These are phyloP conservation scores for Misgurnus anguillicaudatus DNA, from an alignment of 2,113 vertebrate genomes.

Conservation along the genomic window DNA sequence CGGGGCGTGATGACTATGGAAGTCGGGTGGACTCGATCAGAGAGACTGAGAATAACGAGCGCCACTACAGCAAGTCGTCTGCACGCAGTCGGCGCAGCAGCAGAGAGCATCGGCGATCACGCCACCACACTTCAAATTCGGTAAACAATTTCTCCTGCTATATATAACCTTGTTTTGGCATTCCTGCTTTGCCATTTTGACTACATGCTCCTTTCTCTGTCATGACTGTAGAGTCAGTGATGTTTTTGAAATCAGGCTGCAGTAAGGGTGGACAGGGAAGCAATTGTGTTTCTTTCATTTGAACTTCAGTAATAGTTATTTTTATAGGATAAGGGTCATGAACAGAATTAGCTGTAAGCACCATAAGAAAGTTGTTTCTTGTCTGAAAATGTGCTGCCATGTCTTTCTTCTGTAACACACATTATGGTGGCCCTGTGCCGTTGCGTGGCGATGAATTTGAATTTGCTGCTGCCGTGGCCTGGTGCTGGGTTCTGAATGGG, in stretches of 20 bases:
- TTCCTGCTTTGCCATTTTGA: background rate
- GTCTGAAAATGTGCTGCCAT: constrained; percentile 94
- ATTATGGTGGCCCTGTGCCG: constrained; percentile 88
- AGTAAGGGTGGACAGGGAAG: background rate
- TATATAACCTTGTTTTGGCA: background rate
- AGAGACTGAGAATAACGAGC: constrained; percentile 72
- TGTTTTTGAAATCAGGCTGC: background rate
- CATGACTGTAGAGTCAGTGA: background rate
- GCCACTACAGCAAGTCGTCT: constrained; percentile 83
- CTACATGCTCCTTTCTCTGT: background rate
- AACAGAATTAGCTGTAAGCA: constrained; percentile 29
- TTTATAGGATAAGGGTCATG: constrained; percentile 56
- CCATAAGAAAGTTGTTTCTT: constrained; percentile 66
- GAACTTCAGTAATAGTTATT: constrained; percentile 44
- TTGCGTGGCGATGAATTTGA: constrained; percentile 91
- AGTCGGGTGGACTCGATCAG: constrained; percentile 46
- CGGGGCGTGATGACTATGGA: constrained; percentile 11
- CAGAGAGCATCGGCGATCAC: constrained; percentile 69
- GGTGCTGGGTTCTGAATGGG: constrained; percentile 77
- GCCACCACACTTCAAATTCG: constrained; percentile 76
- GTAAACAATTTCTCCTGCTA: constrained; percentile 65
- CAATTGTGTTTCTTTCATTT: constrained; percentile 9
- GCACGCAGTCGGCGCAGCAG: constrained; percentile 62
- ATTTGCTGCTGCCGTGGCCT: constrained; percentile 86
- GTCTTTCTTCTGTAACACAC: constrained; percentile 92